Evolutionary conservation across 2,888 invertebrate species (phyloP).

Genomic region (Autographa pulchrina): DNA sequence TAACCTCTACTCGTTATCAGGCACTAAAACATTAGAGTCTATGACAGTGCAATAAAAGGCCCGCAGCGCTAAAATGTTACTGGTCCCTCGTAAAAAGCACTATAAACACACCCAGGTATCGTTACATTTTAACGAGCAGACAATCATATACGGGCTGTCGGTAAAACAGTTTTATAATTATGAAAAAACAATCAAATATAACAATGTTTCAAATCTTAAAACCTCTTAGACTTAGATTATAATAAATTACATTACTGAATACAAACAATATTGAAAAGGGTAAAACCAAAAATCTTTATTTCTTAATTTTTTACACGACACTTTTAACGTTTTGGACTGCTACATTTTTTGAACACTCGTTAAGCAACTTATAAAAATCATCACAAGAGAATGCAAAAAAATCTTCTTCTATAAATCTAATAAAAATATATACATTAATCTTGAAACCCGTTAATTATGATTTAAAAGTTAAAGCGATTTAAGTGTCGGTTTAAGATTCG

Average conservation of each 20-base stretch:
- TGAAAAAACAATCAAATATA: slow-evolving; percentile 73
- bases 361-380: too few relatives aligned
- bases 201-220: slow-evolving; percentile 27
- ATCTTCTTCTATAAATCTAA: not conserved
- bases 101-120: slow-evolving; percentile 85
- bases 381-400: not conserved
- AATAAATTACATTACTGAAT: too few relatives aligned
- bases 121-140: slow-evolving; percentile 86
- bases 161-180: slow-evolving; percentile 74
- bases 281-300: too few relatives aligned
- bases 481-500: slow-evolving; percentile 38
- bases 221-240: too few relatives aligned
- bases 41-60: slow-evolving; percentile 86
- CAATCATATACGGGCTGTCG: slow-evolving; percentile 85
- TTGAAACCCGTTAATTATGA: slow-evolving; percentile 15
- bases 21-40: slow-evolving; percentile 84
- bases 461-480: slow-evolving; percentile 17
- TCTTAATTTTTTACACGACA: not conserved
- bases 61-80: slow-evolving; percentile 89
- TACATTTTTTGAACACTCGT: not conserved
- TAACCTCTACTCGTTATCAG: slow-evolving; percentile 83
- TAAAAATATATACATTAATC: not conserved
- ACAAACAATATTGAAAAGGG: too few relatives aligned
- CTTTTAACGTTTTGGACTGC: too few relatives aligned
- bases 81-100: slow-evolving; percentile 84